These are phyloP conservation scores for Carlito syrichta DNA, from an alignment of 2,113 vertebrate species.

Conservation along the genomic window DNA sequence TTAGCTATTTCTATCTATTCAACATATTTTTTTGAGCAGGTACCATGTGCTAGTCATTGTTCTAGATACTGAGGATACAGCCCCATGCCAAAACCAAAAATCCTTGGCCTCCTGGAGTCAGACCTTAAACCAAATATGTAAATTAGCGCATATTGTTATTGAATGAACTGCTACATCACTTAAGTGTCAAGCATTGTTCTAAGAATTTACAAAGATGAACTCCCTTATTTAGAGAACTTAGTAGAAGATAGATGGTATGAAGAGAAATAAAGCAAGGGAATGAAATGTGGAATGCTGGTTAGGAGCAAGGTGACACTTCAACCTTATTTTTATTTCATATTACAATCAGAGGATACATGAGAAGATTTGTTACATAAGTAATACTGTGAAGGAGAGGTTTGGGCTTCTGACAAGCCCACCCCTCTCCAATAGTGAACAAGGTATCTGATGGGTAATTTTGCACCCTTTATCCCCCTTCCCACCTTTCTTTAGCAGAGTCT, in stretches of 20 bases:
- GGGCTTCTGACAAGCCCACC: too few relatives aligned
- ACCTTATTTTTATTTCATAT: too few relatives aligned
- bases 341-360: too few relatives aligned
- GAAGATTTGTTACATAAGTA: too few relatives aligned
- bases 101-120: background rate
- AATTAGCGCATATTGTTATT: background rate
- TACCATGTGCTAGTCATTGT: background rate
- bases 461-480: too few relatives aligned
- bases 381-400: too few relatives aligned
- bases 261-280: background rate
- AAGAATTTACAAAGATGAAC: background rate
- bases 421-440: too few relatives aligned
- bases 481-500: too few relatives aligned
- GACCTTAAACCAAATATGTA: background rate
- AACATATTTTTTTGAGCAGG: background rate
- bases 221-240: background rate
- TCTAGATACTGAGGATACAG: background rate
- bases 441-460: too few relatives aligned
- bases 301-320: background rate
- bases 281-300: background rate
- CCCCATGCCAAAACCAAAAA: background rate
- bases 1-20: conserved; percentile 32
- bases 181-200: background rate
- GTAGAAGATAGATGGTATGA: background rate
- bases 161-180: background rate